Evolutionary conservation across 2,113 vertebrate species (phyloP), one percentile per base, ranked within the genome.

Genomic region (Brachionichthys hirsutus): DNA sequence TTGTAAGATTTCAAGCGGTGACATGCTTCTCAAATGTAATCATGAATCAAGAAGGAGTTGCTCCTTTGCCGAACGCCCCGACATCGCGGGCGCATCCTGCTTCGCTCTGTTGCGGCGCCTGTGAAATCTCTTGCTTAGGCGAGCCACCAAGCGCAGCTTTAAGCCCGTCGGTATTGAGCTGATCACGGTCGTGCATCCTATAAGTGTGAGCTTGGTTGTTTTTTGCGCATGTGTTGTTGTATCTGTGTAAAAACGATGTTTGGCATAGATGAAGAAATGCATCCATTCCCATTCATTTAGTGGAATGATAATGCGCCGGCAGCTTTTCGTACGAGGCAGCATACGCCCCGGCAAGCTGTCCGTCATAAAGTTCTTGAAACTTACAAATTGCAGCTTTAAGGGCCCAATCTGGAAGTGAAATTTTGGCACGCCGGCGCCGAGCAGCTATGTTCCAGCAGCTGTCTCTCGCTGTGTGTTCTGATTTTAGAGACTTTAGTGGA

Each of bases 351-450:
- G 68, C 82, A 84, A 78, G 75, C 79, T 78, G 81, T 75, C 75
- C 76, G 49, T 80, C 75, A 83, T 73, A 47, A 84, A 82, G 75
- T 86, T 84, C 74, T 78, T 77, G 73, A 88, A 87, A 86, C 80
- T 81, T 87, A 86, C 85, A 89, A 88, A 89, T 74, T 87, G 87
- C 85, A 88, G 87, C 87, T 89, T 88, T 89, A 83, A 79, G 84
- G 78, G 60, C 83, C 87, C 83, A 88, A 85, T 88, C 87, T 89
- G 85, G 87, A 89, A 87, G 76, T 78, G 67, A 61, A 66, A 78
- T 63, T n/a, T 78, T 67, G 77, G 64, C 74, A 60, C 66, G 58
- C 59, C 59, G 34, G 40, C 65, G 64, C 69, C 48, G 22, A 76
- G 64, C 67, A n/a, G 34, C 67, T 40, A 19, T 69, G 68, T 67